phyloP scores from a whole-genome alignment of 2,113 vertebrate genomes.

The Clarias gariepinus region DNA sequence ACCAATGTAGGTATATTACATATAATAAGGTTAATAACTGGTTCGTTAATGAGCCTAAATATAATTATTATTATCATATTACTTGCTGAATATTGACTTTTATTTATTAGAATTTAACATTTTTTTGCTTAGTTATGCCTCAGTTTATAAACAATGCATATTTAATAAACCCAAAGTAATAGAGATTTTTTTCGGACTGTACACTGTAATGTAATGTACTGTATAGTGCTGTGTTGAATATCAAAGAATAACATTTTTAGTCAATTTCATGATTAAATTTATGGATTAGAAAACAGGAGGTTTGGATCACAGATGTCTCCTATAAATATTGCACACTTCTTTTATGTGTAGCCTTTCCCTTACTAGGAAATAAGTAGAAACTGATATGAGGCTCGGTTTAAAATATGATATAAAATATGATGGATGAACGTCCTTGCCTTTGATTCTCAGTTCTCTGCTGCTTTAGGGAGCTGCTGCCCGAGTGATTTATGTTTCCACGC shows the following conservation, averaged over 20 bases:
- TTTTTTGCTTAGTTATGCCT: not conserved
- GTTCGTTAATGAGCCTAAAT: not conserved
- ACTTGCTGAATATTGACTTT: not conserved
- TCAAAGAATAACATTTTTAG: not conserved
- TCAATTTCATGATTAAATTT: not conserved
- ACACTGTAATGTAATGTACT: not conserved
- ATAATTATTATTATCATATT: not conserved
- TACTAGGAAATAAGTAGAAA: constrained; percentile 9
- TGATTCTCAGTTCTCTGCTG: constrained; percentile 57
- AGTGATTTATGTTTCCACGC: constrained; percentile 55
- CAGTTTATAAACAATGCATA: not conserved
- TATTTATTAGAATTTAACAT: not conserved
- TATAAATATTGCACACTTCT: constrained; percentile 2
- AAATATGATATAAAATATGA: constrained; percentile 58
- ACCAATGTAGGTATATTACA: not conserved
- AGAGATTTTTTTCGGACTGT: not conserved
- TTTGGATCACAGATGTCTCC: constrained; percentile 22
- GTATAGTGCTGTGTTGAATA: too few relatives aligned
- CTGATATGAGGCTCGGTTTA: constrained; percentile 39
- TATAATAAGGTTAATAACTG: not conserved
- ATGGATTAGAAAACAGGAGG: constrained; percentile 10
- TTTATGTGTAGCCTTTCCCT: constrained; percentile 15
- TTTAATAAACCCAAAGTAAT: not conserved
- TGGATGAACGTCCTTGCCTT: constrained; percentile 53
- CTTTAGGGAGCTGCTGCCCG: constrained; percentile 43